Conservation (phyloP, 2,888 invertebrate species). For the Bruchidius siliquastri region DNA sequence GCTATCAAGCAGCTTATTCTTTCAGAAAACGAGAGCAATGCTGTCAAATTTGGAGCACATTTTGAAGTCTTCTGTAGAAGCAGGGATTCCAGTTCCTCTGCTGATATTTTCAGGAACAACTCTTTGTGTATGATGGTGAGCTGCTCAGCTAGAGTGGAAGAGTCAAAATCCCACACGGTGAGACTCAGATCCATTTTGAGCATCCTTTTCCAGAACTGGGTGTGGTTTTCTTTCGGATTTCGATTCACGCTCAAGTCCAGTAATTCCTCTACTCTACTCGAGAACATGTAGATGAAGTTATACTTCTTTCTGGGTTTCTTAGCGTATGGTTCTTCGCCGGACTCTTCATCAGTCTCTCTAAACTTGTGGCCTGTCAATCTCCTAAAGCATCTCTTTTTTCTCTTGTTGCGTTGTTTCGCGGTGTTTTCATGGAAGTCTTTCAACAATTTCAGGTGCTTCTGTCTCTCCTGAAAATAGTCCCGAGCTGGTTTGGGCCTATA, state of each 20-base stretch:
- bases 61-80: constrained; percentile 47
- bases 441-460: constrained; percentile 40
- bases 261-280: constrained; percentile 17
- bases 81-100: constrained; percentile 46
- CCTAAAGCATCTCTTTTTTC: constrained; percentile 20
- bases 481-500: constrained; percentile 50
- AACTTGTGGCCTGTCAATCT: constrained; percentile 13
- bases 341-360: constrained; percentile 25
- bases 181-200: constrained; percentile 45
- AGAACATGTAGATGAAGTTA: constrained; percentile 26
- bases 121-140: constrained; percentile 53
- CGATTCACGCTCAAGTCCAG: constrained; percentile 15
- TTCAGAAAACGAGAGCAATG: constrained; percentile 52
- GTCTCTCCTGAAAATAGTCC: constrained; percentile 45
- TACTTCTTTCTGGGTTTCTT: constrained; percentile 22
- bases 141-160: constrained; percentile 50
- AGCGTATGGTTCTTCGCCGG: constrained; percentile 13
- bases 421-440: constrained; percentile 19
- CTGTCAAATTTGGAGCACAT: constrained; percentile 51
- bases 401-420: constrained; percentile 21
- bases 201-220: constrained; percentile 43
- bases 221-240: constrained; percentile 31
- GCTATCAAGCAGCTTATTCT: constrained; percentile 50
- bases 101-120: constrained; percentile 49
- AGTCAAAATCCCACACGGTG: constrained; percentile 54